Conservation (phyloP, 2,113 vertebrate genomes). For the Limanda limanda region DNA sequence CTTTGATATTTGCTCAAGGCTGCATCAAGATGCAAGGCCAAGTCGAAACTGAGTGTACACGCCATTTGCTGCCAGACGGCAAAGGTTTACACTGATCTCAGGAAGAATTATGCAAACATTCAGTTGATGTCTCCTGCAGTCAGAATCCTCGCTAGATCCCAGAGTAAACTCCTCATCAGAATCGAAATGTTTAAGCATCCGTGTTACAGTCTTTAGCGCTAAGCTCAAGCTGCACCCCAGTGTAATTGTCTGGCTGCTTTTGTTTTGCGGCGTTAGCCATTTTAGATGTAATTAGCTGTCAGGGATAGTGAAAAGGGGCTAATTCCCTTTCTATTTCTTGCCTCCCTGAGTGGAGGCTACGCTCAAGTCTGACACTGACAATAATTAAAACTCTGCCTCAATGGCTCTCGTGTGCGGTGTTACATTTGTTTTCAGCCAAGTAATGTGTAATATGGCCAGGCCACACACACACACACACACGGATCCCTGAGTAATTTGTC, state of each 20-base stretch:
- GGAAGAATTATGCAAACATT: slow-evolving; percentile 44
- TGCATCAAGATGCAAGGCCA: slow-evolving; percentile 41
- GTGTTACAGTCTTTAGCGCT: slow-evolving; percentile 46
- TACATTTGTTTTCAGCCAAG: slow-evolving; percentile 69
- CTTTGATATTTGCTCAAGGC: slow-evolving; percentile 59
- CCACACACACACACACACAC: slow-evolving; percentile 26
- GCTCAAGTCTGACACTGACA: slow-evolving; percentile 75
- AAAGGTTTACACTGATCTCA: slow-evolving; percentile 53
- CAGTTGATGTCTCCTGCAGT: slow-evolving; percentile 41
- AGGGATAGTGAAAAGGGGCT: slow-evolving; percentile 69
- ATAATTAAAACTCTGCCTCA: slow-evolving; percentile 80
- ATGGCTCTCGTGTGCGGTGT: slow-evolving; percentile 60
- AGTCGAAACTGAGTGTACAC: slow-evolving; percentile 35
- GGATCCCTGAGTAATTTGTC: slow-evolving; percentile 70
- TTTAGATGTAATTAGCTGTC: slow-evolving; percentile 82
- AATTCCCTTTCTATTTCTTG: slow-evolving; percentile 71
- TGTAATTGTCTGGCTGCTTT: slow-evolving; percentile 67
- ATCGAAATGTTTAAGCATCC: slow-evolving; percentile 45
- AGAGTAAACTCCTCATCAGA: slow-evolving; percentile 37
- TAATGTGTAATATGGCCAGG: slow-evolving; percentile 54
- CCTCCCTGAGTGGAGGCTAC: slow-evolving; percentile 55
- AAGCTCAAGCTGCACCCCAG: slow-evolving; percentile 45
- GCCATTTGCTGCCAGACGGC: slow-evolving; percentile 42
- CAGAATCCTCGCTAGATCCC: slow-evolving; percentile 7
- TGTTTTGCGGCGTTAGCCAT: slow-evolving; percentile 71